Evolutionary conservation across 2,797 vertebrate species (phyloP).

Genomic region (Parambassis ranga): DNA sequence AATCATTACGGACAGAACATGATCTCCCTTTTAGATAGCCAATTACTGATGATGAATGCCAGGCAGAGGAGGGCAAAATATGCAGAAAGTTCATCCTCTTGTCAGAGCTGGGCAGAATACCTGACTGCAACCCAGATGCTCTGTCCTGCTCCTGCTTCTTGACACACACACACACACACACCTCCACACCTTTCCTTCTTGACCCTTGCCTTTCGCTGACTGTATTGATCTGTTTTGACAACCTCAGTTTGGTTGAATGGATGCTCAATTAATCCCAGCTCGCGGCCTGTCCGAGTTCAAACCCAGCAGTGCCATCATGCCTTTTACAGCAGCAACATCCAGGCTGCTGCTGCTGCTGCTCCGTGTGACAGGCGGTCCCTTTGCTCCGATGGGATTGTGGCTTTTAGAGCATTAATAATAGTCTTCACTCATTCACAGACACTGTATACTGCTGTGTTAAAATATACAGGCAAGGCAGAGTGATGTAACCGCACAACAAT

Average conservation of each 20-base stretch:
- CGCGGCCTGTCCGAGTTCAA: constrained; percentile 7
- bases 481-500: constrained; percentile 42
- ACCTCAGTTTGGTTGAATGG: constrained; percentile 29
- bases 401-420: constrained; percentile 41
- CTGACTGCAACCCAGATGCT: constrained; percentile 27
- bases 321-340: constrained; percentile 5
- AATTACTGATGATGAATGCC: constrained; percentile 65
- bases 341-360: background rate
- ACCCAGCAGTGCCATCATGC: background rate
- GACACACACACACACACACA: constrained; percentile 1
- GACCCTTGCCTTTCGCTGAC: constrained; percentile 25
- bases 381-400: constrained; percentile 9
- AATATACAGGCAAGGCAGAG: constrained; percentile 5
- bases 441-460: constrained; percentile 18
- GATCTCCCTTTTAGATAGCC: constrained; percentile 50
- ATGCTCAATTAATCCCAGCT: constrained; percentile 49
- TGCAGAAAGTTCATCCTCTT: constrained; percentile 45
- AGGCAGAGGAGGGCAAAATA: constrained; percentile 38
- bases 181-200: constrained; percentile 6
- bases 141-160: constrained; percentile 3
- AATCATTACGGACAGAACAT: constrained; percentile 58
- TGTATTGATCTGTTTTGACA: constrained; percentile 68
- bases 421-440: constrained; percentile 16
- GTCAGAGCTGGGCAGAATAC: constrained; percentile 19
- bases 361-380: background rate